Evolutionary conservation across 2,888 invertebrate genomes (phyloP), one percentile per base, ranked within the genome.

Genomic region (Scaptomyza polygonia): DNA sequence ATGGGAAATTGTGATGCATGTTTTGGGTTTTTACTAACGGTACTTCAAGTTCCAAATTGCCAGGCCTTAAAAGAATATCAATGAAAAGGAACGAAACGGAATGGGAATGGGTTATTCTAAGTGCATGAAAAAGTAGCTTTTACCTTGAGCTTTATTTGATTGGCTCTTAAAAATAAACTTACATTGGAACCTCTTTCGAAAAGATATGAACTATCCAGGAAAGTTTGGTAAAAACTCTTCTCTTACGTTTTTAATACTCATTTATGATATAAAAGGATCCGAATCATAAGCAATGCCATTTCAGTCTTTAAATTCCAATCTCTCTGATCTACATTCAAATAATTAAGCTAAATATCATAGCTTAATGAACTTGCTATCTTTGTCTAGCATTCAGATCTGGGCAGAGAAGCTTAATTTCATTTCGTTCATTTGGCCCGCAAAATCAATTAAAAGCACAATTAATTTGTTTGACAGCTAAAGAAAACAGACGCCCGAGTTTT

Each of bases 391-490:
- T 47, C 18, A 27, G 61, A 61, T 55, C 52, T 45, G 12, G 12
- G 8, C 8, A 14, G 29, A 7, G 40, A 44, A 52, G 49, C 62
- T 63, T 68, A 72, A 67, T 70, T 74, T 74, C 72, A 72, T 76
- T 72, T 76, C 53, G 58, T 67, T 67, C 77, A 25, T 74, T 77
- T 77, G 59, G 59, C 71, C 69, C 83, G 63, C 77, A 72, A 86
- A 84, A 76, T 76, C 83, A 88, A 84, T 84, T 84, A 84, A 84
- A 86, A 84, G 88, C 71, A 78, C 86, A 88, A 84, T 84, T 84
- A 86, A 84, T 84, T 88, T 84, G 88, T 83, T 80, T 88, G 88
- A 88, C 84, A 84, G 86, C 78, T 67, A 70, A 82, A 74, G 88
- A 85, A 85, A 87, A 85, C 83, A 73, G 70, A 82, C 77, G 77